Evolutionary conservation across 2,888 invertebrate species (phyloP).

Genomic region (Brachylomia viminalis): DNA sequence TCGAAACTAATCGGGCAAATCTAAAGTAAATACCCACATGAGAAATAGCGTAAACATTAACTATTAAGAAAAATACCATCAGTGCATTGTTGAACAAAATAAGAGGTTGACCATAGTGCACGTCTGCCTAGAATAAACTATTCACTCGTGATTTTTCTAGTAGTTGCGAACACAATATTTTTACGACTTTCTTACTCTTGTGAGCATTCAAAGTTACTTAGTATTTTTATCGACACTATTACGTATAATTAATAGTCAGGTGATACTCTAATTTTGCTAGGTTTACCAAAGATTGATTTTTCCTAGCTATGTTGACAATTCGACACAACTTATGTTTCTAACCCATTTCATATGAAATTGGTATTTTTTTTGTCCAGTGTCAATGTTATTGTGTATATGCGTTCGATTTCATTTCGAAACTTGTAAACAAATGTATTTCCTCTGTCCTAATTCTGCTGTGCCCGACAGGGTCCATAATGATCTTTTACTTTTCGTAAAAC

Average conservation of each 20-base stretch:
- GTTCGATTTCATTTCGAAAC: background rate
- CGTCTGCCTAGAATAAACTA: background rate
- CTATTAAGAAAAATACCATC: too few relatives aligned
- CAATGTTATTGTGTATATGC: background rate
- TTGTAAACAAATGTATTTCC: background rate
- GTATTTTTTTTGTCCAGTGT: background rate
- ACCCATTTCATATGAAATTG: background rate
- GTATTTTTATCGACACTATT: background rate
- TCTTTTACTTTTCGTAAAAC: background rate
- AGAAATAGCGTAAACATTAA: too few relatives aligned
- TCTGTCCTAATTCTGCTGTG: too few relatives aligned
- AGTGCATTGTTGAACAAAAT: background rate
- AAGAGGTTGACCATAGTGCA: background rate
- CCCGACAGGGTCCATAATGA: too few relatives aligned
- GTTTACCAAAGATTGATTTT: background rate
- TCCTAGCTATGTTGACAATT: background rate
- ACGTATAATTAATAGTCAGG: background rate
- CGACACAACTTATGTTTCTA: background rate
- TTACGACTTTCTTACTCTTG: background rate
- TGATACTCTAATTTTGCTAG: background rate
- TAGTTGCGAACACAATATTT: background rate
- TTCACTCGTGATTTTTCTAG: background rate
- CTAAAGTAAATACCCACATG: background rate
- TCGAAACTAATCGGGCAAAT: background rate
- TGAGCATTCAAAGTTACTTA: background rate